Evolutionary conservation across 64 coral and sea anemone species (phyloP).

Genomic region (Montipora foliosa): DNA sequence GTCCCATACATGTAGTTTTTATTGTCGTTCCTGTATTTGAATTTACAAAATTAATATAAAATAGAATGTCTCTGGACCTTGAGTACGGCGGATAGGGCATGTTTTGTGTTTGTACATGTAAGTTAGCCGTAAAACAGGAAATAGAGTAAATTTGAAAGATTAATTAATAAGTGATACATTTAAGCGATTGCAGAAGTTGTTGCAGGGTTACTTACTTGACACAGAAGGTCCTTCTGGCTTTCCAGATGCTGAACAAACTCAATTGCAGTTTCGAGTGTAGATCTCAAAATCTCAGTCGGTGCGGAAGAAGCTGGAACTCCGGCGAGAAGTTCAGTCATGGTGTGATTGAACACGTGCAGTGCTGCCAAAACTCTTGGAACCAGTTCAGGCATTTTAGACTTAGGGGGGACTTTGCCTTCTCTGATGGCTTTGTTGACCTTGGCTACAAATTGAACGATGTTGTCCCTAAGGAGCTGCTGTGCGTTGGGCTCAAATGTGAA

Average conservation of each 20-base stretch:
- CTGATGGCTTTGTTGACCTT: constrained; percentile 33
- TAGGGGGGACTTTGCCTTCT: background rate
- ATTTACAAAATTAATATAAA: too few species aligned
- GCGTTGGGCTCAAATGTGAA: constrained; percentile 17
- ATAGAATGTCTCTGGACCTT: too few species aligned
- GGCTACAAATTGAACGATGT: constrained; percentile 10
- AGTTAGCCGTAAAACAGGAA: too few species aligned
- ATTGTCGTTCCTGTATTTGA: too few species aligned
- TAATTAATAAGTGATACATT: too few species aligned
- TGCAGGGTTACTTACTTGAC: constrained; percentile 41
- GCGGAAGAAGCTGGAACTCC: constrained; percentile 8
- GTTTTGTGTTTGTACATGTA: too few species aligned
- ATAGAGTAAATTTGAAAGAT: too few species aligned
- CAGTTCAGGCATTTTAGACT: constrained; percentile 34
- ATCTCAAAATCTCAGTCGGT: background rate
- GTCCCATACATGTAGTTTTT: too few species aligned
- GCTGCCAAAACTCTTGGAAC: background rate
- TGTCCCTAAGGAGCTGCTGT: constrained; percentile 15
- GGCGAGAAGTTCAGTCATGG: background rate
- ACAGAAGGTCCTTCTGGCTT: constrained; percentile 57
- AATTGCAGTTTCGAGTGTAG: constrained; percentile 32
- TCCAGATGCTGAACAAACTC: constrained; percentile 53
- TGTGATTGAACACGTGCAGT: too few species aligned
- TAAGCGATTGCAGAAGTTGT: too few species aligned
- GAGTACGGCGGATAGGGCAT: too few species aligned